Conservation (phyloP, 2,888 invertebrate species). For the Orthosia incerta region DNA sequence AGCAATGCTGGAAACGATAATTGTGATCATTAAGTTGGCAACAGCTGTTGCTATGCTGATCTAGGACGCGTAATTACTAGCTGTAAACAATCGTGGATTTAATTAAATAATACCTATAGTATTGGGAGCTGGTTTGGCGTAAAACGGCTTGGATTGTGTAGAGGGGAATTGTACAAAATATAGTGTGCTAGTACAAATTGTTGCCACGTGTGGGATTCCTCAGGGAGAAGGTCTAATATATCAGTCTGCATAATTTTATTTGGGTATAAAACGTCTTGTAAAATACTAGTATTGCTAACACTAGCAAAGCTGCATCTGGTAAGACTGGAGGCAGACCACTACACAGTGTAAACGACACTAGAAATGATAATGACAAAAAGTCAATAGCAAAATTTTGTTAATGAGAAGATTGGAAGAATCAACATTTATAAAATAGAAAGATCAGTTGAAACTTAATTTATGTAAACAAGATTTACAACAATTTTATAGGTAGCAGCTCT, state of each 20-base stretch:
- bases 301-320: too few species aligned
- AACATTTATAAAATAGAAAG: too few species aligned
- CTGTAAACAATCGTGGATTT: slow-evolving; percentile 53
- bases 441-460: too few species aligned
- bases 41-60: slow-evolving; percentile 61
- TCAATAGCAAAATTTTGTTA: too few species aligned
- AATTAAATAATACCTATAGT: slow-evolving; percentile 51
- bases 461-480: not conserved
- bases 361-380: too few species aligned
- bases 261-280: not conserved
- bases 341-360: too few species aligned
- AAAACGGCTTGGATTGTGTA: slow-evolving; percentile 6
- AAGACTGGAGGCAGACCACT: too few species aligned
- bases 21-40: slow-evolving; percentile 56
- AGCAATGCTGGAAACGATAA: slow-evolving; percentile 57
- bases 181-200: not conserved
- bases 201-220: not conserved
- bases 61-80: slow-evolving; percentile 49
- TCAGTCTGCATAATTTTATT: not conserved
- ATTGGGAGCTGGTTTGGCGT: slow-evolving; percentile 24
- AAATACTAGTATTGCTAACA: too few species aligned
- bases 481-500: not conserved
- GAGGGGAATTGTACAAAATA: not conserved
- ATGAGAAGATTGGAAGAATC: too few species aligned
- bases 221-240: not conserved